These are phyloP conservation scores for Marmota flaviventris DNA, from an alignment of 2,113 vertebrate genomes.

Conservation along the genomic window DNA sequence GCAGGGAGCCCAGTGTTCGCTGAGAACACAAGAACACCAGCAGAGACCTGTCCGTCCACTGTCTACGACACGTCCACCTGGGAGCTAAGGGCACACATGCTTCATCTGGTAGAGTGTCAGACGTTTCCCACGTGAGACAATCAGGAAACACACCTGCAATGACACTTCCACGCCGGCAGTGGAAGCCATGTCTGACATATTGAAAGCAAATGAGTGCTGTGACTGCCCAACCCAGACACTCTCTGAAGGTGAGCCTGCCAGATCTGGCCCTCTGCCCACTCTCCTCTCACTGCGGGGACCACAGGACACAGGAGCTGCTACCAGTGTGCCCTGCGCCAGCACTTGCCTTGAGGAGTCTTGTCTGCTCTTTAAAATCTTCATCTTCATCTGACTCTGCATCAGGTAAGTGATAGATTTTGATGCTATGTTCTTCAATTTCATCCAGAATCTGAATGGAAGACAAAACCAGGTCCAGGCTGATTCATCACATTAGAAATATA, in stretches of 20 bases:
- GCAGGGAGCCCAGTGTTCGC: rapidly evolving
- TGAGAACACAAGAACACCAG: rapidly evolving
- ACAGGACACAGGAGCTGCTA: not conserved
- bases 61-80: not conserved
- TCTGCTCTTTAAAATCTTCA: constrained; percentile 99
- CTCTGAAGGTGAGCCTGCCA: not conserved
- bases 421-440: constrained; percentile 98
- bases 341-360: constrained; percentile 95
- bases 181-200: not conserved
- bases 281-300: not conserved
- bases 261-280: not conserved
- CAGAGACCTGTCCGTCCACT: rapidly evolving
- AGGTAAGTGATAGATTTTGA: constrained; percentile 99
- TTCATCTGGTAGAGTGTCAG: not conserved
- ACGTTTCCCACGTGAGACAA: not conserved
- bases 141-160: not conserved
- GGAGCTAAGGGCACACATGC: rapidly evolving
- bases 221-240: too few species aligned
- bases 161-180: not conserved
- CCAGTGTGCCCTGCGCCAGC: rapidly evolving
- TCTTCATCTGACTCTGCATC: constrained; percentile 99
- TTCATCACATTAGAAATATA: not conserved
- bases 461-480: not conserved
- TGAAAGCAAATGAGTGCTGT: not conserved
- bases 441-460: constrained; percentile 93